A percentile compares a stretch with the other conserved stretches of the same genome.
Evolutionary conservation across 2,113 vertebrate species (phyloP).

Genomic region (Urocynchramus pylzowi): DNA sequence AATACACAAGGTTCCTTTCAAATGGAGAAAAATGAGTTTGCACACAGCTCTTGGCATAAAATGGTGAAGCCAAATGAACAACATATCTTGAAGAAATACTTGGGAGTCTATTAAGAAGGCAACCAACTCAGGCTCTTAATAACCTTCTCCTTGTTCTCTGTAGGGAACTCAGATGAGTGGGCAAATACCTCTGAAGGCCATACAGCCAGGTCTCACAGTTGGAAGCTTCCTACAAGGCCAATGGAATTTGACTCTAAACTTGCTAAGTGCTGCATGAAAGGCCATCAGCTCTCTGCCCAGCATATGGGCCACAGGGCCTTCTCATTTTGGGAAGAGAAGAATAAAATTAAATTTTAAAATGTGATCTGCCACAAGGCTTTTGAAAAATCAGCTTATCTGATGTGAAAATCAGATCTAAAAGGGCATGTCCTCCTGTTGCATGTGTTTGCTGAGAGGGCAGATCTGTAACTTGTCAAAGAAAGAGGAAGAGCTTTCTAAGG

Average conservation of each 20-base stretch:
- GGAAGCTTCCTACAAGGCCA: neutral
- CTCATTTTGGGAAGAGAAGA: neutral
- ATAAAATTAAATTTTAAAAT: neutral
- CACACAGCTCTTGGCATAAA: neutral
- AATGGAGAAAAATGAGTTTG: neutral
- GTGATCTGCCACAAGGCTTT: neutral
- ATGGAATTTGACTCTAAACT: neutral
- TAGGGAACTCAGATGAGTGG: neutral
- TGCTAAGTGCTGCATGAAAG: neutral
- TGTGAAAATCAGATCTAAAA: neutral
- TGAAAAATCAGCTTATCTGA: neutral
- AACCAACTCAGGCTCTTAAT: neutral
- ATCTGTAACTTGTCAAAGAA: neutral
- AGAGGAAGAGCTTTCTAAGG: neutral
- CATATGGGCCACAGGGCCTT: neutral
- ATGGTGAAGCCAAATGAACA: neutral
- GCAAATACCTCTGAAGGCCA: neutral
- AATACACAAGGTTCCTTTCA: neutral
- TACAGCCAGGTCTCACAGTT: neutral
- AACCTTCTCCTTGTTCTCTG: neutral
- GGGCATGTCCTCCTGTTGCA: neutral
- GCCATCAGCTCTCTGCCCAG: neutral
- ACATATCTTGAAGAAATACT: neutral
- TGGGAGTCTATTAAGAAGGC: neutral
- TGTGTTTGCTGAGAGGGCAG: neutral